phyloP scores from a whole-genome alignment of 1,140 invertebrate species.

The Calephelis nemesis region DNA sequence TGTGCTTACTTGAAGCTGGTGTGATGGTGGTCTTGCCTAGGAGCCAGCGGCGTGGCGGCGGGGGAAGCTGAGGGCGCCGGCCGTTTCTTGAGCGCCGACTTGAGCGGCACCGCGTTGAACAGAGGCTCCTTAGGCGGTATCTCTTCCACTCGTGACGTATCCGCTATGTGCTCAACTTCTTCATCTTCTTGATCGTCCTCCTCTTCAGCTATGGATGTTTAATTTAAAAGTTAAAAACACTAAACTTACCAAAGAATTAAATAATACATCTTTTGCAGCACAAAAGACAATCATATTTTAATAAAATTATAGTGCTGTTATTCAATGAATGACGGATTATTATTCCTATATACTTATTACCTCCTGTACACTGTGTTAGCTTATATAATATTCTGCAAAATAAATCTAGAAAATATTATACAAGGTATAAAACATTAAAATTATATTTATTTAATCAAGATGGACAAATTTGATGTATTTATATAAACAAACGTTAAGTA shows the following conservation, averaged over 20 bases:
- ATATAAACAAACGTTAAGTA: no score
- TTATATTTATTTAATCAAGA: no score
- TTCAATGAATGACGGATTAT: no score
- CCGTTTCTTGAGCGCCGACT: slow-evolving; percentile 95
- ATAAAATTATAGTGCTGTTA: no score
- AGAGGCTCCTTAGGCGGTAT: slow-evolving; percentile 94
- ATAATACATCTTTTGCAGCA: background rate
- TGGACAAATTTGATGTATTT: no score
- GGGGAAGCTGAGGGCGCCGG: slow-evolving; percentile 80
- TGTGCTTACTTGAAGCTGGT: slow-evolving; percentile 80
- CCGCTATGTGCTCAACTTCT: slow-evolving; percentile 80
- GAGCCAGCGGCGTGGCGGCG: slow-evolving; percentile 83
- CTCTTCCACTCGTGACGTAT: slow-evolving; percentile 91
- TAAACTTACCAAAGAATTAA: no score
- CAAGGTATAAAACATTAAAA: no score
- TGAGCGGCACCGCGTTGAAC: slow-evolving; percentile 92
- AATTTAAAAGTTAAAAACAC: background rate
- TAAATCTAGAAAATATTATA: no score
- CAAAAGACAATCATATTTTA: no score
- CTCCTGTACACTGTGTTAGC: no score
- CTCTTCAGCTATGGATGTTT: slow-evolving; percentile 52
- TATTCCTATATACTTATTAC: no score
- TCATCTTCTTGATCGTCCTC: slow-evolving; percentile 81
- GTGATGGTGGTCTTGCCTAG: slow-evolving; percentile 84
- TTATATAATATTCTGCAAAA: no score